Evolutionary conservation across 2,888 invertebrate species (phyloP), one percentile per base, ranked within the genome.

Genomic region (Agrotis ipsilon): DNA sequence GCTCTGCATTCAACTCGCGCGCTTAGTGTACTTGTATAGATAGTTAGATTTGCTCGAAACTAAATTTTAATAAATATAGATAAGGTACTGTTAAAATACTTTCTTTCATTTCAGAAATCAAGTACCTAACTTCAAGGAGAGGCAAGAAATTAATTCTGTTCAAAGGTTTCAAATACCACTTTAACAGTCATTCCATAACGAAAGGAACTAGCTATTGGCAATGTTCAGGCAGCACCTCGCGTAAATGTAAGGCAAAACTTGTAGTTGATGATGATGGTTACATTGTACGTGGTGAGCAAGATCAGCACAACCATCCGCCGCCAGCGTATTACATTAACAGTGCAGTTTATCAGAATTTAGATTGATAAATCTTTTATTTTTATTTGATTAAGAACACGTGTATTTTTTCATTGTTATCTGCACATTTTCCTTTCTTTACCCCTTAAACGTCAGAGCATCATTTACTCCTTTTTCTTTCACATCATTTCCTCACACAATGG

Each of bases 51-150:
- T 39, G 39, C 9, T 9, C 11, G 39, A 39, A 39, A 39, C 32
- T 2, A 39, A 39, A 39, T 11, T 11, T 39, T 9, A 9, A 9
- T 1, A 39, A 39, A 39, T 11, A 39, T 39, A 11, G 5, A 39
- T 14, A 24, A 52, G 6, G 2, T 54, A 18, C 18, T 46, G 27
- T 19, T 32, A 27, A 27, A 32, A 49, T 13, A 21, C 2, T 48
- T n/a, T 11, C 14, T 7, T 73, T 5, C 45, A 49, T 77, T 78
- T 43, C 48, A 78, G 78, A 68, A 32, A 16, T 64, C 2, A 48
- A 52, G 24, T 68, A 57, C 24, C 57, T 68, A 5, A 61, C 11
- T 54, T 73, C 73, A 7, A 16, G 55, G 51, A 57, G 24, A 39
- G 51, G 57, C 2, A 73, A 66, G 3, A 57, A 39, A n/a, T 46